Base-by-base conservation (phyloP, 2,797 vertebrate genomes). In the Microctenopoma lineatum region DNA sequence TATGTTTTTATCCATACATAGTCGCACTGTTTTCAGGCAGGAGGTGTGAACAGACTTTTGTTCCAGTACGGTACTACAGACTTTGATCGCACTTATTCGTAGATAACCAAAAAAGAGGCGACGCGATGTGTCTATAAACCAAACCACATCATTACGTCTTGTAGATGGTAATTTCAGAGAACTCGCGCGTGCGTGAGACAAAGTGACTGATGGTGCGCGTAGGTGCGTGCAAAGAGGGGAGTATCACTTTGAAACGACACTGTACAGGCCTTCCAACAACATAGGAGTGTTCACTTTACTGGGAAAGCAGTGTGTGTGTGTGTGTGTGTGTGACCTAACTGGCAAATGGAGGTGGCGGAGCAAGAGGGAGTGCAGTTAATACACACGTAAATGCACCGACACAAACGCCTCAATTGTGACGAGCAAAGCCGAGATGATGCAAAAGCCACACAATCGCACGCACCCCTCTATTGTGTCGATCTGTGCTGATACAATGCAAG, bases 131-230 rank as follows among this genome's bases (percentile, higher is more conserved):
- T 78, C 84, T 71, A 69, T 80, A 79, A 3, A 42, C 58, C 55
- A 27, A 70, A 62, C 70, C 66, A n/a, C 87, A 83, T 85, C 81
- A 83, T 87, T 86, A 81, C 53, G 57, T 67, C 57, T 32, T 42
- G 51, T 63, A 62, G 56, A 81, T 70, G 79, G 78, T 81, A 79
- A 84, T 87, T 88, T 83, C 56, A 71, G 54, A 52, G 66, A 64
- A 63, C 65, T 70, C 0, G 39, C 65, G 59, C 77, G 69, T 84
- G 71, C 81, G 69, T 79, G 21, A 64, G 67, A 54, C 52, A 29
- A 55, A 70, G 53, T 67, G 70, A 81, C 66, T 60, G 77, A 75
- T 69, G 15, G 69, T 2, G 12, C 66, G 87, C 41, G 85, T 87
- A 70, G 76, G 84, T 80, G 83, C 80, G 68, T 7, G 59, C 3